Evolutionary conservation across 2,113 vertebrate genomes (phyloP), one percentile per base, ranked within the genome.

Genomic region (Hippoglossus stenolepis): DNA sequence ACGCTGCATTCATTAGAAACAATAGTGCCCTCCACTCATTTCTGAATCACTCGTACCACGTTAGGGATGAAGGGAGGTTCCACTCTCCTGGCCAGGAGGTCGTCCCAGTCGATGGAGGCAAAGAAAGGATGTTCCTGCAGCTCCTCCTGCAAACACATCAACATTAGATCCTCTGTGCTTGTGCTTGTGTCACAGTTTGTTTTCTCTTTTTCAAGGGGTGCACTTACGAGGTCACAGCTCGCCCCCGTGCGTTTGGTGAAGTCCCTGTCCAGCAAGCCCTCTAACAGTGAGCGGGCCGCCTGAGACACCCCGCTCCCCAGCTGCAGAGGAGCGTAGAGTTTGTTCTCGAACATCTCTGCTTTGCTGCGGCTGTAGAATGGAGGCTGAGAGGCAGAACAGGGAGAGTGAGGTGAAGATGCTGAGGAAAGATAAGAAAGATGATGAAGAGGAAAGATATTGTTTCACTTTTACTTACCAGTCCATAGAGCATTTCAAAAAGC

Each of bases 401-500:
- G 31, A 28, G 7, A 57, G 5, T 23, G 2, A 82, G 49, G 20
- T 56, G 49, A 78, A 38, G 35, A 59, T 63, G 18, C 17, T 8
- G 15, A 68, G 7, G 17, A 74, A 71, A 2, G 18, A 18, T 24
- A 77, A 47, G 24, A 18, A 72, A 47, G 40, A 20, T 2, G 0
- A 58, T 65, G 1, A 47, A 53, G 38, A 56, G 2, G 4, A 28
- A n/a, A 5, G 15, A 2, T 17, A 45, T 69, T 0, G 26, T 68
- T 31, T 54, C 18, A 31, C 49, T 1, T n/a, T 10, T 11, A 47
- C 85, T 87, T 70, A 96, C 95, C 89, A 94, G 78, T 59, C 94
- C 93, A 38, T 89, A 92, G 17, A 95, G 86, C 94, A 95, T 96
- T 90, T 96, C 95, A 80, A 93, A 95, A 12, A 95, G 88, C 72